These are phyloP conservation scores for Camelus dromedarius DNA, from an alignment of 2,113 vertebrate genomes.

Conservation along the genomic window DNA sequence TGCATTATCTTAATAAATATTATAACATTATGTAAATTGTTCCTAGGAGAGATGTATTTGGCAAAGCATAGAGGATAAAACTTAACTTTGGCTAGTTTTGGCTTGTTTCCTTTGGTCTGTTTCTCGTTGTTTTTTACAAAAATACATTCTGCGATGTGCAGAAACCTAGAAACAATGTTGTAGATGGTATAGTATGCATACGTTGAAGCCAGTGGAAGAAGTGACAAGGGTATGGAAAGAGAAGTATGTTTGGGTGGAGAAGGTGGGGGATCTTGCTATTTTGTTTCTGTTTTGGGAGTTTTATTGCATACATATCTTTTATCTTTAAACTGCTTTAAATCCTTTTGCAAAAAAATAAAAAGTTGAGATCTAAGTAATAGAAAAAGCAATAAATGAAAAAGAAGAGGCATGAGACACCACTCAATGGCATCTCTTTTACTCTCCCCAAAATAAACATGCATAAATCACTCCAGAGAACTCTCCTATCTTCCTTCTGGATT, in stretches of 20 bases:
- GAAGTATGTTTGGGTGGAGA: neutral
- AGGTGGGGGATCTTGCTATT: neutral
- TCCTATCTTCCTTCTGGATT: neutral
- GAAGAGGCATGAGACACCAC: neutral
- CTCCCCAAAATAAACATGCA: neutral
- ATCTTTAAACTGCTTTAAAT: constrained; percentile 26
- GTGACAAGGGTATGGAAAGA: neutral
- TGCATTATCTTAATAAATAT: neutral
- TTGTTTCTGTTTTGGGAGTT: neutral
- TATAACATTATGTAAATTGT: neutral
- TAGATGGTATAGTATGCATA: neutral
- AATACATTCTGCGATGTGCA: neutral
- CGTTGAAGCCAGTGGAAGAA: neutral
- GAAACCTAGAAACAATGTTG: neutral
- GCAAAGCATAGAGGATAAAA: constrained; percentile 9
- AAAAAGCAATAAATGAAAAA: neutral
- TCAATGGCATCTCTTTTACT: neutral
- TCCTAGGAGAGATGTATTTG: neutral
- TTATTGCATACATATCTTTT: neutral
- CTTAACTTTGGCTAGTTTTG: constrained; percentile 29
- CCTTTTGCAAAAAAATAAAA: neutral
- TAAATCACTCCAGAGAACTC: neutral
- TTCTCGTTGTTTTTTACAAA: constrained; percentile 13
- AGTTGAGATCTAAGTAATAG: neutral
- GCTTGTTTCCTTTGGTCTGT: neutral